phyloP scores from a whole-genome alignment of 2,888 invertebrate genomes.

The Branchipolynoe longqiensis region DNA sequence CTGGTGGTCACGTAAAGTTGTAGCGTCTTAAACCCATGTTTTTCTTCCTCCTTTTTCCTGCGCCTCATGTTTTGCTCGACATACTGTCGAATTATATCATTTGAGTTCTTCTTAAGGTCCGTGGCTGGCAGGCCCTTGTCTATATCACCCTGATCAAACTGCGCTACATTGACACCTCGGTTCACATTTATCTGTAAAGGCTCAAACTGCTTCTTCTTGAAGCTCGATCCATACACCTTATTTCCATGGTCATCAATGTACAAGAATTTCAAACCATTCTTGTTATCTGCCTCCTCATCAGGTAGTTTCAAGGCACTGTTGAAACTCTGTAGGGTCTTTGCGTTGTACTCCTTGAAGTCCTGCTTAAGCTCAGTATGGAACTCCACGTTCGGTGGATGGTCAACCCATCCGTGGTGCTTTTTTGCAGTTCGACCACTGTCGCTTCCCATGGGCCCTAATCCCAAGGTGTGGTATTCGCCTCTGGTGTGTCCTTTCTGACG shows the following conservation, averaged over 20 bases:
- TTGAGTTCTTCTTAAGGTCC: slow-evolving; percentile 21
- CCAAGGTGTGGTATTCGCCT: neutral
- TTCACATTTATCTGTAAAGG: slow-evolving; percentile 44
- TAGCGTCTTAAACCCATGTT: slow-evolving; percentile 16
- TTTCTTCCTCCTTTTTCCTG: neutral
- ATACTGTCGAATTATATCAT: slow-evolving; percentile 36
- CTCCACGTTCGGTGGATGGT: slow-evolving; percentile 25
- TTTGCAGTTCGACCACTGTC: neutral
- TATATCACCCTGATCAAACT: neutral
- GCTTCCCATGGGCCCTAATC: no score
- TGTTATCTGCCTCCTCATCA: neutral
- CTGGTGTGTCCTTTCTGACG: neutral
- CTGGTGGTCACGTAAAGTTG: slow-evolving; percentile 38
- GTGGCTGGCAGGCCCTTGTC: neutral
- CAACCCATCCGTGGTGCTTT: slow-evolving; percentile 20
- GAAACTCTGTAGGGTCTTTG: neutral
- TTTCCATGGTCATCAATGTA: slow-evolving; percentile 50
- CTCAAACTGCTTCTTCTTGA: neutral
- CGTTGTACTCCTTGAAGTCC: slow-evolving; percentile 45
- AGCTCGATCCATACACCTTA: slow-evolving; percentile 32
- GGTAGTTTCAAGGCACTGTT: slow-evolving; percentile 23
- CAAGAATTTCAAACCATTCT: slow-evolving; percentile 34
- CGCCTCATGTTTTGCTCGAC: slow-evolving; percentile 36
- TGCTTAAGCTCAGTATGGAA: slow-evolving; percentile 48
- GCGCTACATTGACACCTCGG: neutral